Evolutionary conservation across 2,888 invertebrate genomes (phyloP), one percentile per base, ranked within the genome.

Genomic region (Drosophila emarginata): DNA sequence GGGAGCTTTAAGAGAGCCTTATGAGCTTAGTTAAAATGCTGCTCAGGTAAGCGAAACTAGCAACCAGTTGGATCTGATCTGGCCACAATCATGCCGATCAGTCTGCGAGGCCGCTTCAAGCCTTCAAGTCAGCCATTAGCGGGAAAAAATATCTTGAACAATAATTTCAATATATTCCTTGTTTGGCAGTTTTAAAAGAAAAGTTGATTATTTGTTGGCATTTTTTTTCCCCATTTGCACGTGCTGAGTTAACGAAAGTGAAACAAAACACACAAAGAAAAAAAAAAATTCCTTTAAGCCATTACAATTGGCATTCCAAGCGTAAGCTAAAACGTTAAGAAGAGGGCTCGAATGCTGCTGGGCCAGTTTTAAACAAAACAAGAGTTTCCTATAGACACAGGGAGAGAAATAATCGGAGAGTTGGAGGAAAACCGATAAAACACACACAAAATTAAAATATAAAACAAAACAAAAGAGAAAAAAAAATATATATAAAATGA

Each of bases 31-130:
- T 82, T 82, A 73, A 84, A 66, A 71, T 88, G 68, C 89, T 81
- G 67, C 87, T 87, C 82, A 82, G 87, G 88, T 82, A 72, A 21
- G 64, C 39, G 40, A 53, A 40, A 52, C 36, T 32, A n/a, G 14
- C 45, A 51, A 52, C 5, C 28, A 40, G 9, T 15, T 32, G 9
- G 26, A 32, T 32, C 53, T 54, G 32, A 28, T 52, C 37, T 52
- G 37, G 36, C 36, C 32, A 52, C 37, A 37, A 54, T 32, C 53
- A 37, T 14, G 68, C 68, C 66, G 61, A 79, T 61, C 52, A 82
- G 82, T 82, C 79, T 74, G 76, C 85, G 76, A 63, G 87, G 72
- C 87, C 76, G 87, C 85, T 72, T 66, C 72, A 53, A 84, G 79
- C 82, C 51, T 28, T 62, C 57, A 78, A 72, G 81, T 64, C 79